These are phyloP conservation scores for Sitta carolinensis DNA, from an alignment of 2,797 vertebrate genomes.

Conservation along the genomic window DNA sequence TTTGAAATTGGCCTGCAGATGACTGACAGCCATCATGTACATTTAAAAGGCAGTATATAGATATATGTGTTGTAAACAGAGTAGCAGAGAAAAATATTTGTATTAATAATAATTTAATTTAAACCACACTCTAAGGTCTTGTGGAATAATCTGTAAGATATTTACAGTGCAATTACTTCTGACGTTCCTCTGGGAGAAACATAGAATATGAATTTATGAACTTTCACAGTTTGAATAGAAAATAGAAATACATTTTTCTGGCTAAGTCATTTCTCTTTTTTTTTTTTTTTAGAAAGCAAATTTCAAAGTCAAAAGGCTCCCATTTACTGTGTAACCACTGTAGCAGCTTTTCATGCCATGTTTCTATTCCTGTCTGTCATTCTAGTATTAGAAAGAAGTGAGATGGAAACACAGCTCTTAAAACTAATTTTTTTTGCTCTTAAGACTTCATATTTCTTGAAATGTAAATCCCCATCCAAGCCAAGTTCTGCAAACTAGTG, in stretches of 20 bases:
- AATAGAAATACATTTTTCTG: background rate
- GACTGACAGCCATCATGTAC: background rate
- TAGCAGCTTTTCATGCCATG: background rate
- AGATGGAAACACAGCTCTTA: background rate
- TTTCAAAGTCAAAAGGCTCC: background rate
- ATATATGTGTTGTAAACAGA: background rate
- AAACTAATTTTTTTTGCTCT: background rate
- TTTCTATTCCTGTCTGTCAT: background rate
- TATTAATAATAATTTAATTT: background rate
- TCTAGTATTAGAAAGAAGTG: background rate
- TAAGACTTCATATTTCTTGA: background rate
- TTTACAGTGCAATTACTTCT: background rate
- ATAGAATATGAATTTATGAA: background rate
- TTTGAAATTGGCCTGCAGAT: background rate
- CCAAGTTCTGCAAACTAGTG: background rate
- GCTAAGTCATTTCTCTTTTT: background rate
- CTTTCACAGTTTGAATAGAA: background rate
- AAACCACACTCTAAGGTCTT: background rate
- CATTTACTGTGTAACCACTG: background rate
- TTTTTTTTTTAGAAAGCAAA: background rate
- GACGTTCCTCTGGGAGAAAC: background rate
- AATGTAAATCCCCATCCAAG: background rate
- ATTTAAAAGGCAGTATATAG: background rate
- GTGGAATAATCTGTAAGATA: background rate
- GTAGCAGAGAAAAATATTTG: background rate